phyloP scores from a whole-genome alignment of 2,113 vertebrate species.

The Uria aalge region DNA sequence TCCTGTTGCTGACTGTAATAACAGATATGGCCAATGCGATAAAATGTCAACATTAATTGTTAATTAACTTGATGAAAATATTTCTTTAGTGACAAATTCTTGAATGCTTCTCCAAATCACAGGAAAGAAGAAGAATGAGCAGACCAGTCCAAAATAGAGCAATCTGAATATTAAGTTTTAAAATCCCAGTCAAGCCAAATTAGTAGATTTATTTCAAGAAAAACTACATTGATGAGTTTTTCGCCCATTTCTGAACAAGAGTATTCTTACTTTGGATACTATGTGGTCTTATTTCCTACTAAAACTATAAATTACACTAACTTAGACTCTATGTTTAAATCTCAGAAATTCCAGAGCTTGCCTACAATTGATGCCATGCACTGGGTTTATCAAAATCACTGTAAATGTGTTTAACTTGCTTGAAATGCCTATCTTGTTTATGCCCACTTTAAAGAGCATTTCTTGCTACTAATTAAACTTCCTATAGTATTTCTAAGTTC shows the following conservation, averaged over 20 bases:
- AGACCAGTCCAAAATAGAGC: background rate
- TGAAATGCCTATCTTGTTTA: background rate
- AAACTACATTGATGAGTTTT: background rate
- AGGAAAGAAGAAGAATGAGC: background rate
- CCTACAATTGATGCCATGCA: background rate
- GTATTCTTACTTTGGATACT: background rate
- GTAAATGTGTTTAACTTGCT: background rate
- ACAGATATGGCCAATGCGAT: background rate
- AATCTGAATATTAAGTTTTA: background rate
- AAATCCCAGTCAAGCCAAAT: background rate
- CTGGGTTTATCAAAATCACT: background rate
- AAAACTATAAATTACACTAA: background rate
- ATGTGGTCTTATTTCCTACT: background rate
- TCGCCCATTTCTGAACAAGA: background rate
- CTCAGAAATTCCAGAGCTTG: background rate
- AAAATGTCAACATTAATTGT: background rate
- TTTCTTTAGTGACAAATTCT: background rate
- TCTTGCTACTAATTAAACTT: constrained; percentile 32
- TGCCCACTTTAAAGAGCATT: background rate
- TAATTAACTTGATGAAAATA: constrained; percentile 16
- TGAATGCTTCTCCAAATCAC: background rate
- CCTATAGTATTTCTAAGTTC: constrained; percentile 32
- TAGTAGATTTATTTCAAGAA: background rate
- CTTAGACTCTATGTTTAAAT: background rate
- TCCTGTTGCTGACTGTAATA: background rate